These are phyloP conservation scores for Brevimyrus niger DNA, from an alignment of 2,113 vertebrate species.

Conservation along the genomic window DNA sequence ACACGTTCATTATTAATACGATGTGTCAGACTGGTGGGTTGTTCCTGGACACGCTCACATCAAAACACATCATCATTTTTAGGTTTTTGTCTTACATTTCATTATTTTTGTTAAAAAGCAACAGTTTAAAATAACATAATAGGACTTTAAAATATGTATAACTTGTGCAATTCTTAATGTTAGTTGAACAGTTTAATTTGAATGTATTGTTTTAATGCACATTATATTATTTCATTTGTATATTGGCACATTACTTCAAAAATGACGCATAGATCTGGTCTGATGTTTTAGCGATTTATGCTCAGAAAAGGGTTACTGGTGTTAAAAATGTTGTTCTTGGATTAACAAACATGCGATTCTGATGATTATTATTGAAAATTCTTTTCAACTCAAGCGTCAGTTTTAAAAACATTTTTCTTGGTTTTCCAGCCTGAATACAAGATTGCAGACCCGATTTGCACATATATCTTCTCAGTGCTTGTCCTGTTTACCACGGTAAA, in stretches of 20 bases:
- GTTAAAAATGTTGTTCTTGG: neutral
- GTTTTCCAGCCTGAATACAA: slow-evolving; percentile 82
- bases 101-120: neutral
- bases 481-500: slow-evolving; percentile 87
- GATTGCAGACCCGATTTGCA: slow-evolving; percentile 92
- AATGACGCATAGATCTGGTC: neutral
- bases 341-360: neutral
- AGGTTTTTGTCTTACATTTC: neutral
- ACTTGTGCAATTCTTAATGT: neutral
- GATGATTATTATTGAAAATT: neutral
- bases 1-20: neutral
- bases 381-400: neutral
- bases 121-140: neutral
- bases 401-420: neutral
- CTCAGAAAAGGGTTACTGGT: neutral
- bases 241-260: neutral
- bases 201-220: neutral
- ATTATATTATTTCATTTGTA: neutral
- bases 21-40: neutral
- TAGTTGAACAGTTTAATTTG: neutral
- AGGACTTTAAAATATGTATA: neutral
- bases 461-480: slow-evolving; percentile 88
- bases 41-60: neutral
- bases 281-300: neutral
- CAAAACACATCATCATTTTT: neutral